Evolutionary conservation across 2,888 invertebrate genomes (phyloP), one percentile per base, ranked within the genome.

Genomic region (Trichogramma dendrolimi): DNA sequence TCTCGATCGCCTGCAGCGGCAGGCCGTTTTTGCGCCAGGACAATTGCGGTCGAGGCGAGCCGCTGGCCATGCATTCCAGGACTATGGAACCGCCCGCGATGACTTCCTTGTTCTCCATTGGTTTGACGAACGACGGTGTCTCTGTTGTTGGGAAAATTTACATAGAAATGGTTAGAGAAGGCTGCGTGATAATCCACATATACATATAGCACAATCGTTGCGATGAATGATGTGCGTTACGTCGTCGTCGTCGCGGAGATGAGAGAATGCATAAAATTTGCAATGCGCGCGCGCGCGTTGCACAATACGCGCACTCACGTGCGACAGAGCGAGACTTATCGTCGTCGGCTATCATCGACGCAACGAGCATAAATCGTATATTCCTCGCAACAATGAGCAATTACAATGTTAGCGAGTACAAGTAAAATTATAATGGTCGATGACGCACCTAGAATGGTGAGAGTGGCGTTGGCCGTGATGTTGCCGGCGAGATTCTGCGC

Each of bases 401-500:
- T 27, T 27, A 27, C 27, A 27, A 27, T 27, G 27, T 27, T 27
- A 27, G 27, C 27, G 27, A 27, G 27, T 27, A 27, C 3, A 27
- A 27, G 27, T 27, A 27, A 27, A 27, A 27, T 27, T 27, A 27
- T 27, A 27, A 27, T 27, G 27, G 27, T 27, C 27, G 27, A 27
- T 27, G 27, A 27, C 69, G 71, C 73, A 84, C 83, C 83, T 68
- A 87, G 80, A 59, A 96, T 93, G 67, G 88, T 87, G 41, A 96
- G 82, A 14, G 91, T 90, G 38, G 93, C 93, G 81, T 94, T 95
- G 2, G 93, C 89, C 68, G 89, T 86, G 47, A 94, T 89, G 58
- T 86, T 86, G 0, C 96, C 97, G 10, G 95, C 96, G 50, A 88
- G 85, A 80, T 96, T 97, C 72, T 88, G 87, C 0, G 96, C 97